Conservation (phyloP, 2,797 vertebrate species). For the Hirundo rustica region DNA sequence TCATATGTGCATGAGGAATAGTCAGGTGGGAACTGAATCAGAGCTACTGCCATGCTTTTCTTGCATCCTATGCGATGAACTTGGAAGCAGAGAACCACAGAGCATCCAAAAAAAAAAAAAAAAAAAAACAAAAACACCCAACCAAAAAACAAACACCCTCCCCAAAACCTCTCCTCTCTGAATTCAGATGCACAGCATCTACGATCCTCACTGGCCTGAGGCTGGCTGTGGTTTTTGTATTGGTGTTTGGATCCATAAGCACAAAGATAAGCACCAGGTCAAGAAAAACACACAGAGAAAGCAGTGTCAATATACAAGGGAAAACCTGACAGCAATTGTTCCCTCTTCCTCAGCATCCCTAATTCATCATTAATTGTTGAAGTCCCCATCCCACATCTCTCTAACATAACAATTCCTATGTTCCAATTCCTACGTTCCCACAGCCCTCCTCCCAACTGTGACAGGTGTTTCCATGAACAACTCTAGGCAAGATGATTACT, state of each 20-base stretch:
- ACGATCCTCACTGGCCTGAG: not conserved
- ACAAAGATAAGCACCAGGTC: not conserved
- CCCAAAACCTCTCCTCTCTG: not conserved
- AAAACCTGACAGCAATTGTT: not conserved
- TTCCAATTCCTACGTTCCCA: not conserved
- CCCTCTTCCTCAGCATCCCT: not conserved
- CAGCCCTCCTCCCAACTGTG: not conserved
- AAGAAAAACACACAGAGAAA: not conserved
- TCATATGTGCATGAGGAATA: not conserved
- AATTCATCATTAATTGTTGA: not conserved
- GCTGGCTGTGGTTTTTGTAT: not conserved
- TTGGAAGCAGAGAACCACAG: not conserved
- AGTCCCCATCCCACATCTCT: not conserved
- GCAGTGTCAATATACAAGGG: rapidly evolving
- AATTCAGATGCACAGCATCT: not conserved
- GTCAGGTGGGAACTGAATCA: not conserved
- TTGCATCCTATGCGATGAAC: not conserved
- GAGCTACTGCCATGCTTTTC: not conserved
- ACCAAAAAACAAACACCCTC: not conserved
- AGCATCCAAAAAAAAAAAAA: not conserved
- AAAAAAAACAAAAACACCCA: too few relatives aligned
- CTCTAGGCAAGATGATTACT: not conserved
- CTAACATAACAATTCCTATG: not conserved
- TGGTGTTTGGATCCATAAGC: not conserved
- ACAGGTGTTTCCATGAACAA: not conserved